phyloP scores from a whole-genome alignment of 1,140 invertebrate genomes.

The Caerostris extrusa region DNA sequence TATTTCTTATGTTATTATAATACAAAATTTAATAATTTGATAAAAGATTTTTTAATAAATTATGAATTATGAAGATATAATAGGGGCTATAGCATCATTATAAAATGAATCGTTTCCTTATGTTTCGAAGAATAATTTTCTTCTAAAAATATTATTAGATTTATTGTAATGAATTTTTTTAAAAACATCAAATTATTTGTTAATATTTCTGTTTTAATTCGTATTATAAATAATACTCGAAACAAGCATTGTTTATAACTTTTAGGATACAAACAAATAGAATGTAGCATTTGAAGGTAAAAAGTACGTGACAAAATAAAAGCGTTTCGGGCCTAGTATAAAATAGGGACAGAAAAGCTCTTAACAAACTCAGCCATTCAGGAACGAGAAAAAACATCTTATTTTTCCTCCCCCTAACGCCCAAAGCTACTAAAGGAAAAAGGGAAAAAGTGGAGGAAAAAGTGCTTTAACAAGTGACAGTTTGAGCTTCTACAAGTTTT shows the following conservation, averaged over 20 bases:
- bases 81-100: too few species aligned
- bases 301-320: background rate
- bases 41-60: too few species aligned
- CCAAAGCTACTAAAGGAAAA: constrained; percentile 43
- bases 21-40: too few species aligned
- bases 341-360: background rate
- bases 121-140: too few species aligned
- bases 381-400: constrained; percentile 1
- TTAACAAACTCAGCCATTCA: constrained; percentile 58
- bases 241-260: too few species aligned
- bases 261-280: too few species aligned
- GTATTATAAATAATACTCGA: too few species aligned
- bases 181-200: background rate
- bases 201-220: too few species aligned
- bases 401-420: constrained; percentile 13
- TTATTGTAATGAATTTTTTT: background rate
- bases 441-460: background rate
- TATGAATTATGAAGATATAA: too few species aligned
- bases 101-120: too few species aligned
- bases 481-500: constrained; percentile 41
- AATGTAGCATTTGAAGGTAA: background rate
- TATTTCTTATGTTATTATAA: too few species aligned
- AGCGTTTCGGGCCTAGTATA: background rate
- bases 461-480: constrained; percentile 60
- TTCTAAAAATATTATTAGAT: too few species aligned